Evolutionary conservation across 2,797 vertebrate genomes (phyloP).

Genomic region (Pitangus sulphuratus): DNA sequence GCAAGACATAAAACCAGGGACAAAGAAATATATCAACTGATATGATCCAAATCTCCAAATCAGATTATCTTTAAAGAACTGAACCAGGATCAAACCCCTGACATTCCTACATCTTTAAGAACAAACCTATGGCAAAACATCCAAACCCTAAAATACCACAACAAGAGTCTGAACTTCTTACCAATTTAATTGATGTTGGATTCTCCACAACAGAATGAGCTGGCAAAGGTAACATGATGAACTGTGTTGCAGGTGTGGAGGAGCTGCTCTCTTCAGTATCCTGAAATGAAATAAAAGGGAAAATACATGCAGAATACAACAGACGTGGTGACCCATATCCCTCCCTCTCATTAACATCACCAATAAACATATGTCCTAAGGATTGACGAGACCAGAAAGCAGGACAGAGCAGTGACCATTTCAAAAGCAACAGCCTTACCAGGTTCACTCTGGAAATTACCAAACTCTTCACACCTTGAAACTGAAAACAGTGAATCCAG

Average conservation of each 20-base stretch:
- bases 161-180: constrained; percentile 67
- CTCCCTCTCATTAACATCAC: neutral
- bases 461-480: neutral
- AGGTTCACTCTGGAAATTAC: neutral
- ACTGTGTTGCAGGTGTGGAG: constrained; percentile 78
- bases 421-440: neutral
- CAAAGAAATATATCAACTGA: neutral
- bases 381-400: neutral
- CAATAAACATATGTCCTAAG: neutral
- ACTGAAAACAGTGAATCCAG: neutral
- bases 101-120: neutral
- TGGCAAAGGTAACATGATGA: constrained; percentile 91
- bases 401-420: neutral
- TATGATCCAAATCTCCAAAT: rapidly evolving
- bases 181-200: constrained; percentile 90
- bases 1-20: neutral
- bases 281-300: constrained; percentile 68
- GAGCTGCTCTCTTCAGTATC: constrained; percentile 82
- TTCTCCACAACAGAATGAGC: constrained; percentile 81
- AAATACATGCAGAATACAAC: neutral
- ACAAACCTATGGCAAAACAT: neutral
- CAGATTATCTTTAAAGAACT: neutral
- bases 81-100: neutral
- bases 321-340: neutral
- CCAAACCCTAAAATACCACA: neutral